Conservation (phyloP, 2,888 invertebrate species). For the Luperina nickerlii region DNA sequence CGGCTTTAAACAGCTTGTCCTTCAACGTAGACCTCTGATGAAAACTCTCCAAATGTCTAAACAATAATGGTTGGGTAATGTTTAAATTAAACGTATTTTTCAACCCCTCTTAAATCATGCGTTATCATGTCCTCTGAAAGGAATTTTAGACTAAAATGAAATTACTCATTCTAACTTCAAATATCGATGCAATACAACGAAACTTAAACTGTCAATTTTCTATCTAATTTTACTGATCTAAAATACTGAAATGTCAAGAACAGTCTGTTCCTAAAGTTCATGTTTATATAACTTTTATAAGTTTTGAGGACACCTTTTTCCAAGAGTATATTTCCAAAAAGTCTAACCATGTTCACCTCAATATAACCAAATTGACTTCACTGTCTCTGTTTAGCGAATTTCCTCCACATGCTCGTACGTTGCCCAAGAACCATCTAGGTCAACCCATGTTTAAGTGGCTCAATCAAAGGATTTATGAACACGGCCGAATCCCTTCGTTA, state of each 20-base stretch:
- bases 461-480: slow-evolving; percentile 65
- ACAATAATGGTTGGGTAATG: not conserved
- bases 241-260: not conserved
- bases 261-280: not conserved
- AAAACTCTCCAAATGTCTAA: not conserved
- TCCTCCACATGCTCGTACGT: slow-evolving; percentile 23
- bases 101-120: not conserved
- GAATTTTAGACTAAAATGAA: too few species aligned
- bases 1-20: not conserved
- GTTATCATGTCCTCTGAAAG: not conserved
- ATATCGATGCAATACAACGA: not conserved
- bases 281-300: not conserved
- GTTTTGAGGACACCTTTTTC: not conserved
- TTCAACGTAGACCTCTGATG: not conserved
- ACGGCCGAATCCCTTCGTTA: slow-evolving; percentile 44
- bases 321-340: not conserved
- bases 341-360: not conserved
- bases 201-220: not conserved
- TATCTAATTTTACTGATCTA: not conserved
- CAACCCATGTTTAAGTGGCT: slow-evolving; percentile 63
- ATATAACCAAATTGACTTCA: not conserved
- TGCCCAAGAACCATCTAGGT: slow-evolving; percentile 54
- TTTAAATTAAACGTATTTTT: not conserved
- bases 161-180: not conserved
- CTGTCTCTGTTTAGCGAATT: not conserved